Conservation (phyloP, 2,797 vertebrate species). For the Propithecus perrieri region DNA sequence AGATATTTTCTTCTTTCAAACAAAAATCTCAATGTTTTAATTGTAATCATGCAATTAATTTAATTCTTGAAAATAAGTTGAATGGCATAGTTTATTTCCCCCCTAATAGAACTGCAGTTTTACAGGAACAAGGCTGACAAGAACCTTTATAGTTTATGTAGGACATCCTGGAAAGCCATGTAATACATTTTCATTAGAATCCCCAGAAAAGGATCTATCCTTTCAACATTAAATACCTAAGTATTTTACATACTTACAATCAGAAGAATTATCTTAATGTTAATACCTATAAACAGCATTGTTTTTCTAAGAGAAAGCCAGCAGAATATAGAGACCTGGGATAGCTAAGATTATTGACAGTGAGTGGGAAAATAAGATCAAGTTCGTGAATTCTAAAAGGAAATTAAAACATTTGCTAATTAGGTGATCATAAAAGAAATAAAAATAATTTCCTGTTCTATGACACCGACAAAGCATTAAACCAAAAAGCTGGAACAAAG, state of each 20-base stretch:
- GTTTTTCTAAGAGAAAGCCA: conserved; percentile 19
- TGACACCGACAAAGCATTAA: background rate
- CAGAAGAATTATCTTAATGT: background rate
- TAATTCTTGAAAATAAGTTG: conserved; percentile 3
- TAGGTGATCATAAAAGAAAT: background rate
- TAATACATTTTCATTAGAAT: background rate
- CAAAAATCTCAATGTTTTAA: background rate
- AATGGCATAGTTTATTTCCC: background rate
- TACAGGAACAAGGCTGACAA: background rate
- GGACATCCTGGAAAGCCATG: conserved; percentile 21
- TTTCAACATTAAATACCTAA: background rate
- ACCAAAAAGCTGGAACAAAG: background rate
- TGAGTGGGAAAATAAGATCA: background rate
- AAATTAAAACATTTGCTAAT: conserved; percentile 35
- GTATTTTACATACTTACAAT: background rate
- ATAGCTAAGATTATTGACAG: background rate
- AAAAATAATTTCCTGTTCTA: background rate
- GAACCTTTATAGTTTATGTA: background rate
- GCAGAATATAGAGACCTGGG: background rate
- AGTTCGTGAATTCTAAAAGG: background rate
- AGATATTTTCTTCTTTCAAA: conserved; percentile 17
- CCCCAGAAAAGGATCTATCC: background rate
- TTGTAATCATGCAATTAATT: background rate
- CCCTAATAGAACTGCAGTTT: background rate
- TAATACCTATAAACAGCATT: background rate